phyloP scores from a whole-genome alignment of 1,140 invertebrate genomes.

The Charaxes varanes region DNA sequence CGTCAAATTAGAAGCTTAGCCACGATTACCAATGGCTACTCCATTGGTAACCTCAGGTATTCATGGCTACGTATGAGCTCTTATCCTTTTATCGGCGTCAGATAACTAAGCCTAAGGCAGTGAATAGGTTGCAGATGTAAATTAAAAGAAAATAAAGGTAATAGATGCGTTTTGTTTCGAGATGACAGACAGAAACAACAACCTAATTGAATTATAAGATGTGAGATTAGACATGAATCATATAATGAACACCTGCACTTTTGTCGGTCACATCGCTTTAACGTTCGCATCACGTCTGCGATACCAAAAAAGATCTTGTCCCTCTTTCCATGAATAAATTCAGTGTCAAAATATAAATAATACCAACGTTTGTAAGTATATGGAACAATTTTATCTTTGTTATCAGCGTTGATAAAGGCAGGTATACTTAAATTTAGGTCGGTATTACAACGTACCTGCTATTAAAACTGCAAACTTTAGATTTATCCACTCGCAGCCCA shows the following conservation, averaged over 20 bases:
- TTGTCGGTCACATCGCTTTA: not conserved
- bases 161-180: no score
- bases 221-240: not conserved
- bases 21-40: no score
- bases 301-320: conserved; percentile 16
- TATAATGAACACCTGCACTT: conserved; percentile 11
- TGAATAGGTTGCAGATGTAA: no score
- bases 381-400: conserved; percentile 62
- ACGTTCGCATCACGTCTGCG: conserved; percentile 23
- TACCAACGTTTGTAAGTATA: conserved; percentile 34
- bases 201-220: not conserved
- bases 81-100: no score
- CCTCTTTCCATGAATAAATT: conserved; percentile 11
- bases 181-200: no score
- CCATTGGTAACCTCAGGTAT: no score
- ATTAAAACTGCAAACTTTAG: conserved; percentile 29
- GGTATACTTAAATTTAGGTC: conserved; percentile 62
- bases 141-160: no score
- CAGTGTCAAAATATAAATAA: conserved; percentile 23
- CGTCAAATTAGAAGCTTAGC: no score
- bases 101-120: no score
- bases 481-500: conserved; percentile 7
- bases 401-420: conserved; percentile 62
- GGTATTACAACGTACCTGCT: conserved; percentile 40
- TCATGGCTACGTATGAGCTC: no score